Evolutionary conservation across 2,113 vertebrate species (phyloP).

Genomic region (Nannospalax galili): DNA sequence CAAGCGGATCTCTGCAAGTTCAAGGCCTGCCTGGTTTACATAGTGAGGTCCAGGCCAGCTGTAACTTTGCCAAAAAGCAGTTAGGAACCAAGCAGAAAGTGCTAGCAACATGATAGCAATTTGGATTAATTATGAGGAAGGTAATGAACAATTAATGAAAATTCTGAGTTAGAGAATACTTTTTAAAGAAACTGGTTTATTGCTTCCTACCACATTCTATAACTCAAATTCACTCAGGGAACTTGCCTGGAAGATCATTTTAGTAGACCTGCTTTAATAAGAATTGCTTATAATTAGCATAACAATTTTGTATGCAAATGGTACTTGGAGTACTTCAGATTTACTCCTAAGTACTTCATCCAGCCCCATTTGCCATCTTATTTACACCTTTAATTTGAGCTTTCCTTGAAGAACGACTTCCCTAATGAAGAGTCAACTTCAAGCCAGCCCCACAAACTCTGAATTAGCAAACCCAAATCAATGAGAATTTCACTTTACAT

Average conservation of each 20-base stretch:
- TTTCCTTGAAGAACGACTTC: constrained; percentile 74
- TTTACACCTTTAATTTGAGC: constrained; percentile 75
- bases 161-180: constrained; percentile 56
- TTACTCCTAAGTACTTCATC: constrained; percentile 74
- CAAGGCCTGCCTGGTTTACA: no score
- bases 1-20: no score
- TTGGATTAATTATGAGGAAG: constrained; percentile 66
- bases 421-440: constrained; percentile 68
- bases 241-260: constrained; percentile 68
- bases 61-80: constrained; percentile 43
- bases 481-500: constrained; percentile 66
- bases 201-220: constrained; percentile 46
- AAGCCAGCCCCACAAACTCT: constrained; percentile 59
- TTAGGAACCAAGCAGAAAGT: constrained; percentile 35
- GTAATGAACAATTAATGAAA: constrained; percentile 68
- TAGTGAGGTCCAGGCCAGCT: no score
- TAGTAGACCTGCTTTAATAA: constrained; percentile 76
- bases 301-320: constrained; percentile 77
- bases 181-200: constrained; percentile 69
- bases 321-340: constrained; percentile 72
- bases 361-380: constrained; percentile 72
- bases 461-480: constrained; percentile 73
- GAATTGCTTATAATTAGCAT: constrained; percentile 80
- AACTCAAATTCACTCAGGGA: constrained; percentile 71
- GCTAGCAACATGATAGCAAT: constrained; percentile 42